Evolutionary conservation across 2,888 invertebrate species (phyloP).

Genomic region (Drosophila siamana): DNA sequence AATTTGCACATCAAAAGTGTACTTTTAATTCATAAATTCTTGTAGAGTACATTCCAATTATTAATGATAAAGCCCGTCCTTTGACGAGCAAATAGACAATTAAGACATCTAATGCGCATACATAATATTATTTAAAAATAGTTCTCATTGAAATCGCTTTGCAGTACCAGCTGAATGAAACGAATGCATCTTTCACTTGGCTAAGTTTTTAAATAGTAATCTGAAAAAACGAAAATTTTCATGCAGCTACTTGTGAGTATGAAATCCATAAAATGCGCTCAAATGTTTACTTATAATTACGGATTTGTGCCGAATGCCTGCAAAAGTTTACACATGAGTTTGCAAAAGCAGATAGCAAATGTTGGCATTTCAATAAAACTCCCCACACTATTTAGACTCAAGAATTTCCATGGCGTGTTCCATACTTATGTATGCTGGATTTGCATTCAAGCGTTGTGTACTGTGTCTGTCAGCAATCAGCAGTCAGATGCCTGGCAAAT

Average conservation of each 20-base stretch:
- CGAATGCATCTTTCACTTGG: not conserved
- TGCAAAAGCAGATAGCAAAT: slow-evolving; percentile 9
- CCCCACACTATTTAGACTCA: not conserved
- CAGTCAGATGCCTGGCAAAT: slow-evolving; percentile 9
- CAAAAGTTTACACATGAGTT: slow-evolving; percentile 28
- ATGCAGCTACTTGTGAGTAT: not conserved
- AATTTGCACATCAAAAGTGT: no score
- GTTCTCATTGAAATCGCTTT: not conserved
- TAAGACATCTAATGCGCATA: no score
- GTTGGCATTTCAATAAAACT: slow-evolving; percentile 17
- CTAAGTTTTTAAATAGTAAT: not conserved
- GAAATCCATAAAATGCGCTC: slow-evolving; percentile 6
- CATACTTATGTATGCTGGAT: not conserved
- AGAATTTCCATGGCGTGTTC: slow-evolving; percentile 22
- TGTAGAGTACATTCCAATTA: no score
- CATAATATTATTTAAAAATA: not conserved
- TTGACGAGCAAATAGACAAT: no score
- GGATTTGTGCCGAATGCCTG: slow-evolving; percentile 26
- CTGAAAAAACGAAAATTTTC: not conserved
- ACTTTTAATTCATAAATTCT: no score
- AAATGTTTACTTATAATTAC: slow-evolving; percentile 45
- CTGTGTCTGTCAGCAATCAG: slow-evolving; percentile 15
- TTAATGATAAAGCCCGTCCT: no score
- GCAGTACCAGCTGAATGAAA: not conserved
- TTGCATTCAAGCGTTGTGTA: slow-evolving; percentile 5